Base-by-base conservation (phyloP, 2,113 vertebrate genomes). In the Trogon surrucura region DNA sequence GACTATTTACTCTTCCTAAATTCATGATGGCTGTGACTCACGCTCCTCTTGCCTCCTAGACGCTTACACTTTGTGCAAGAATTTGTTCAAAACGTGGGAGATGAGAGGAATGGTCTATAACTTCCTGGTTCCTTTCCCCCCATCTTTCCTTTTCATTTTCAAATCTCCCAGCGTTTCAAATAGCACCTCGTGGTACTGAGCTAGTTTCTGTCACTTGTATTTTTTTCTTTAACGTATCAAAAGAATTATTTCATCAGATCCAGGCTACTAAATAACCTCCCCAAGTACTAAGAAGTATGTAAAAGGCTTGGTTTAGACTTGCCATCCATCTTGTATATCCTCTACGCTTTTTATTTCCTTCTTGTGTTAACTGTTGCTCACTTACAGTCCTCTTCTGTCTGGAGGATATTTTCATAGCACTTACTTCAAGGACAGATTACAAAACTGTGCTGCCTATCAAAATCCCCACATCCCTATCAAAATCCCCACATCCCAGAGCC, bases 1-100 rank as follows among this genome's bases (percentile, higher is more conserved):
- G 47, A 81, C 51, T 56, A 51, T 34, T 90, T 74, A 78, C 14
- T 86, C 64, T 70, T 84, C 60, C 72, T 91, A 60, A 89, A 91
- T 53, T 87, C 2, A 3, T 61, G 6, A 5, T 27, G 10, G 65
- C 38, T 61, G 29, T 74, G 84, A 56, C 21, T 95, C 48, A 60
- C 2, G 3, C 20, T 80, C 30, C 58, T 62, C 0, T 41, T n/a
- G 29, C 79, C 57, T 50, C 57, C 16, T 56, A 56, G 45, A 78
- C 13, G 34, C 34, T 71, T 53, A 60, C 20, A 61, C 5, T 87
- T 89, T 10, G 32, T 75, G 13, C 32, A 79, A 74, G 36, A 67
- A 71, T 74, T 93, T 57, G 34, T 67, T 89, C 25, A 78, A 93
- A 89, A 67, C 3, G 6, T 38, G 13, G 36, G 91, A 88, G 70